These are phyloP conservation scores for Cosmia trapezina DNA, from an alignment of 2,888 invertebrate species.

Conservation along the genomic window DNA sequence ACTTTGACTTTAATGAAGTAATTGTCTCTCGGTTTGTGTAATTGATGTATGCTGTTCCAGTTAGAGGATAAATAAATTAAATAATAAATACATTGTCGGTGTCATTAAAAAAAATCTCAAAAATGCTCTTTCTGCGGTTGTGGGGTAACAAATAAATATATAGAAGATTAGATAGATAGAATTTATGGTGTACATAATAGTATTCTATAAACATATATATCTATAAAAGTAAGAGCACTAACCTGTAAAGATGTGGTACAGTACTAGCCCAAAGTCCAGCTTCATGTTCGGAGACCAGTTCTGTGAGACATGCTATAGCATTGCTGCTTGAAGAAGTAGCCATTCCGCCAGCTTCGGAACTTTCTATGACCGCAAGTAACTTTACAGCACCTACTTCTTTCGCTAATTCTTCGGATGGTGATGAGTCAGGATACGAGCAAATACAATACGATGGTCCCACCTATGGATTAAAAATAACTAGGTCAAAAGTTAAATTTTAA, in stretches of 20 bases:
- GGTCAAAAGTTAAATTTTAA: not conserved
- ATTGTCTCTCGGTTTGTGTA: too few species aligned
- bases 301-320: constrained; percentile 77
- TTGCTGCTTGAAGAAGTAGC: constrained; percentile 75
- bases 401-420: constrained; percentile 83
- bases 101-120: too few species aligned
- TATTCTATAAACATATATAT: not conserved
- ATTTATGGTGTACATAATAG: too few species aligned
- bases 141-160: too few species aligned
- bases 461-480: constrained; percentile 64
- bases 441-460: constrained; percentile 80
- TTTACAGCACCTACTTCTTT: constrained; percentile 84
- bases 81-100: too few species aligned
- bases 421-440: constrained; percentile 85
- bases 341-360: constrained; percentile 78
- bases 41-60: too few species aligned
- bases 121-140: too few species aligned
- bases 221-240: constrained; percentile 11
- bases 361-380: constrained; percentile 80
- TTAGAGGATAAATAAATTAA: too few species aligned
- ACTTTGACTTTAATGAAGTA: too few species aligned
- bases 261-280: constrained; percentile 91
- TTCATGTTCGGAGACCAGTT: constrained; percentile 85
- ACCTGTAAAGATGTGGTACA: constrained; percentile 90
- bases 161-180: too few species aligned